A percentile compares a stretch with the other conserved stretches of the same genome.
Evolutionary conservation across 2,113 vertebrate species (phyloP).

Genomic region (Pteropus alecto): DNA sequence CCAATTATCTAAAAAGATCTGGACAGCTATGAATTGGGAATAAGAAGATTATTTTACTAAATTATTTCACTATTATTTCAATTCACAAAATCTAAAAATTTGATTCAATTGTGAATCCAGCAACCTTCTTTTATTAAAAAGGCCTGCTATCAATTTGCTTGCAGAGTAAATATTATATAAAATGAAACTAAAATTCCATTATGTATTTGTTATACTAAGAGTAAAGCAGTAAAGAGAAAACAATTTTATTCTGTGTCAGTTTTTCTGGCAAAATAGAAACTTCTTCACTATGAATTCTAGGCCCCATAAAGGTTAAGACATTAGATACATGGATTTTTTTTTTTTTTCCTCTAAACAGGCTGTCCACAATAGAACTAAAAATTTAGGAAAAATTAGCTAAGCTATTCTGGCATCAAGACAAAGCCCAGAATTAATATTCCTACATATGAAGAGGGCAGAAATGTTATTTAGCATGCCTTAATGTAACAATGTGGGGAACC

Average conservation of each 20-base stretch:
- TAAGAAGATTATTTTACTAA: not conserved
- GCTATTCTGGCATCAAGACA: not conserved
- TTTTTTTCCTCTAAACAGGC: slow-evolving; percentile 63
- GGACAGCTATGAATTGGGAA: not conserved
- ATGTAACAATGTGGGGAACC: not conserved
- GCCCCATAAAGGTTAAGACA: slow-evolving; percentile 29
- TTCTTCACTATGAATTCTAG: slow-evolving; percentile 25
- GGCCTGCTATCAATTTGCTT: not conserved
- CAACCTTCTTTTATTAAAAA: not conserved
- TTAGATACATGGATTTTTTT: not conserved
- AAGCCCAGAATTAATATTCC: not conserved
- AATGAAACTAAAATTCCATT: slow-evolving; percentile 13
- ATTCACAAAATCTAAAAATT: not conserved
- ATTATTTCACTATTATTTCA: not conserved
- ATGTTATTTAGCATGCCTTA: not conserved
- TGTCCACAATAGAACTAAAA: slow-evolving; percentile 38
- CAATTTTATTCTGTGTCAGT: not conserved
- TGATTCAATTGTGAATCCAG: not conserved
- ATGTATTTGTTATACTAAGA: not conserved
- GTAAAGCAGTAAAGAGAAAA: not conserved
- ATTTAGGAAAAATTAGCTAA: slow-evolving; percentile 64
- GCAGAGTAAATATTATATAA: not conserved
- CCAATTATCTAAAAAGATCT: not conserved
- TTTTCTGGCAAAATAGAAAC: slow-evolving; percentile 57
- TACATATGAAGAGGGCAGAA: not conserved